Base-by-base conservation (phyloP, 2,797 vertebrate genomes). In the Kryptopterus vitreolus region DNA sequence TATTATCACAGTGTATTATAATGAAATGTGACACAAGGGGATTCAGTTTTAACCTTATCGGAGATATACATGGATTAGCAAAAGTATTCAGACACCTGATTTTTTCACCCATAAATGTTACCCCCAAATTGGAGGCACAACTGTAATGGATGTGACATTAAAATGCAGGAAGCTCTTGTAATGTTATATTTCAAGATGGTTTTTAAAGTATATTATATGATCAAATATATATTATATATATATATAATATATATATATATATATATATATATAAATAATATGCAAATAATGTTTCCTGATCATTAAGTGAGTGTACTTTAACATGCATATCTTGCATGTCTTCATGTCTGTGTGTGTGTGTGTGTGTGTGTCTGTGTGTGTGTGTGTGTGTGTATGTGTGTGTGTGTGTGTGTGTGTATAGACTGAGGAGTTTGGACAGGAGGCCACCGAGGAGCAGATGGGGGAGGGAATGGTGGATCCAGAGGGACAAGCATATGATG, bases 401-500 rank as follows among this genome's bases (percentile, higher is more conserved):
- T 81, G 43, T 77, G n/a, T 80, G 33, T 79, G 46, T 85, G 68
- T 76, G 26, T 76, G 43, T 59, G 38, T 81, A 81, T 84, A 99
- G 98, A 95, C 97, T 26, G 98, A 98, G 88, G 97, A 99, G 86
- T 95, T 97, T 86, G 97, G 95, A 84, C 96, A 99, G 92, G 97
- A 99, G 92, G 98, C 96, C 85, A 95, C 93, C 78, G 97, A 99
- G 89, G 97, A 97, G 82, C 92, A 93, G 0, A 93, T 96, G 90
- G 96, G 94, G 0, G 96, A 97, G 83, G 95, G 91, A 26, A 92
- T 97, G 92, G 92, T 96, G 94, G 95, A 98, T 89, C 94, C 96
- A 80, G 96, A 97, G 92, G 96, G 96, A 82, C 96, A 97, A 88
- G 95, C 92, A 91, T 98, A 99, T 85, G 95, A 97, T 86, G 95